phyloP scores from a whole-genome alignment of 2,888 invertebrate genomes.

The Lissocephala sabroskyi region DNA sequence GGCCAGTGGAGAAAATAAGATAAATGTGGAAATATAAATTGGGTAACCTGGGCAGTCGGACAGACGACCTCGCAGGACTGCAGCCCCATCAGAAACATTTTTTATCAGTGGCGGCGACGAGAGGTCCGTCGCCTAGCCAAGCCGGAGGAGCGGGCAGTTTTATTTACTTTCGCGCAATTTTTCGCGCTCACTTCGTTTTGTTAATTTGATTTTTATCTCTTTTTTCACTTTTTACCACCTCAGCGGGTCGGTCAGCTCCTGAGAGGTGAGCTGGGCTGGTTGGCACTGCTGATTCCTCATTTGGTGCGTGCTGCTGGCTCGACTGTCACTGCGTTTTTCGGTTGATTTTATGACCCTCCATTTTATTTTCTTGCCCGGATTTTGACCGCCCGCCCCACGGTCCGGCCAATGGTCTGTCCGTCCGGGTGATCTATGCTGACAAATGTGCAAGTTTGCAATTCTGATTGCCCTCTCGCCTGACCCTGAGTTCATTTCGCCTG shows the following conservation, averaged over 20 bases:
- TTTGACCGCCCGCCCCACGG: too few species aligned
- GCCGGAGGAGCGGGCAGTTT: slow-evolving; percentile 23
- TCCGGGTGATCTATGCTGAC: not conserved
- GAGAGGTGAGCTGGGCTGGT: too few species aligned
- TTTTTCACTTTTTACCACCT: slow-evolving; percentile 23
- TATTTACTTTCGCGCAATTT: slow-evolving; percentile 50
- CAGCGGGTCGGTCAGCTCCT: not conserved
- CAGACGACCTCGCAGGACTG: slow-evolving; percentile 3
- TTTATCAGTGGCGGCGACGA: slow-evolving; percentile 42
- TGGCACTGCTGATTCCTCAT: slow-evolving; percentile 24
- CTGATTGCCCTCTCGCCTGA: too few species aligned
- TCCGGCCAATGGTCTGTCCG: not conserved
- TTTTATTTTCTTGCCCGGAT: slow-evolving; percentile 3
- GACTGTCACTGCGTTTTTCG: not conserved
- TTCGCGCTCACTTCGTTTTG: slow-evolving; percentile 34
- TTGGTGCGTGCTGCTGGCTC: slow-evolving; percentile 29
- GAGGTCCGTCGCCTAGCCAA: too few species aligned
- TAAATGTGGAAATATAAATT: slow-evolving; percentile 54
- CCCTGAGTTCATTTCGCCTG: too few species aligned
- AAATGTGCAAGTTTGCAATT: not conserved
- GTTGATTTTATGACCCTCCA: slow-evolving; percentile 5
- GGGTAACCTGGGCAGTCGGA: slow-evolving; percentile 21
- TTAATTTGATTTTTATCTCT: slow-evolving; percentile 63
- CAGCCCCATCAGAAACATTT: slow-evolving; percentile 22
- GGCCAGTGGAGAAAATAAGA: slow-evolving; percentile 24